These are phyloP conservation scores for Heterotilapia buettikoferi DNA, from an alignment of 2,113 vertebrate species.

Conservation along the genomic window DNA sequence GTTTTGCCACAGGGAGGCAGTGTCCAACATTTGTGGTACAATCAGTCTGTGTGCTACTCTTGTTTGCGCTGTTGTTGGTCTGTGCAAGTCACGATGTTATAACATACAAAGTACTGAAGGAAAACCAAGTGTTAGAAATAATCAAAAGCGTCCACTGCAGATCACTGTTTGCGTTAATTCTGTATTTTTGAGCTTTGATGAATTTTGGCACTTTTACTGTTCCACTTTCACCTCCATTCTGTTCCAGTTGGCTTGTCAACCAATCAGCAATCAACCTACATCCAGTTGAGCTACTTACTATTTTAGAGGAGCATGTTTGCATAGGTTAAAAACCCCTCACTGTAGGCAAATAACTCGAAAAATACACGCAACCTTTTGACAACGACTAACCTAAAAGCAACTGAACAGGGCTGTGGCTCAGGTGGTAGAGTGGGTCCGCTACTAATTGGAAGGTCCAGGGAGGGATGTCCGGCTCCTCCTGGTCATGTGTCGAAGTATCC, in stretches of 20 bases:
- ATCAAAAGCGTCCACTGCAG: neutral
- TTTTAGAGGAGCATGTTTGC: neutral
- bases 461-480: neutral
- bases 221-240: neutral
- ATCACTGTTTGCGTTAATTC: neutral
- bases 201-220: neutral
- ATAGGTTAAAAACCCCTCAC: neutral
- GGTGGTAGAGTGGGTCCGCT: neutral
- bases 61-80: neutral
- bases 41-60: neutral
- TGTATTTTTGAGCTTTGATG: neutral
- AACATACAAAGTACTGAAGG: neutral
- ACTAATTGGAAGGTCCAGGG: neutral
- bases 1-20: neutral
- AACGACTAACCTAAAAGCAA: neutral
- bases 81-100: neutral
- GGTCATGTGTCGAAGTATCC: neutral
- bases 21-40: neutral
- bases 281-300: neutral
- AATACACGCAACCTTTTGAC: neutral
- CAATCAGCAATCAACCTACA: neutral
- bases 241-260: neutral
- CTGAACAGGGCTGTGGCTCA: neutral
- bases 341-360: neutral
- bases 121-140: neutral